These are phyloP conservation scores for Marmota flaviventris DNA, from an alignment of 2,113 vertebrate species.

Conservation along the genomic window DNA sequence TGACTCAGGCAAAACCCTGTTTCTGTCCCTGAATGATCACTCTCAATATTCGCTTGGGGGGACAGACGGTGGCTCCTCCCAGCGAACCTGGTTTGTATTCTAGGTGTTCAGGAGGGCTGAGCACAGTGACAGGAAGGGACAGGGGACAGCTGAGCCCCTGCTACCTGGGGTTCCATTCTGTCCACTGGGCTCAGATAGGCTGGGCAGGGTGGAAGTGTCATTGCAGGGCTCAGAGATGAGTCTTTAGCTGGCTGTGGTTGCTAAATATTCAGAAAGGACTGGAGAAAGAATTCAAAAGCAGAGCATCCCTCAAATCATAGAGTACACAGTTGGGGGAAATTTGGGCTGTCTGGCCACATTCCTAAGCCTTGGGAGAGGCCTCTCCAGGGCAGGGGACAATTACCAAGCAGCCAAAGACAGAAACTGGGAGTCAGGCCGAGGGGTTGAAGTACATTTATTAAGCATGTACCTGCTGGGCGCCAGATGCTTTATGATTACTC, in stretches of 20 bases:
- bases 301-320: background rate
- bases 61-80: background rate
- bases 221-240: background rate
- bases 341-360: background rate
- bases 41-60: background rate
- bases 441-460: background rate
- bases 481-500: conserved; percentile 9
- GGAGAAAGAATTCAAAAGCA: background rate
- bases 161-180: background rate
- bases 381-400: background rate
- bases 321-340: background rate
- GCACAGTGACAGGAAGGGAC: background rate
- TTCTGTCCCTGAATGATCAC: background rate
- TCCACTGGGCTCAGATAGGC: background rate
- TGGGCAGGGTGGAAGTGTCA: background rate
- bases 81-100: background rate
- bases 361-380: background rate
- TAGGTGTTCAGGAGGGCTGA: background rate
- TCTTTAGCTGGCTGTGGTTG: background rate
- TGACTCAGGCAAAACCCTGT: background rate
- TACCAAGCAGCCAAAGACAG: background rate
- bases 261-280: background rate
- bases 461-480: background rate
- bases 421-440: background rate
- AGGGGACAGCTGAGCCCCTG: background rate